phyloP scores from a whole-genome alignment of 2,888 invertebrate genomes.

The Hirtodrosophila cameraria region DNA sequence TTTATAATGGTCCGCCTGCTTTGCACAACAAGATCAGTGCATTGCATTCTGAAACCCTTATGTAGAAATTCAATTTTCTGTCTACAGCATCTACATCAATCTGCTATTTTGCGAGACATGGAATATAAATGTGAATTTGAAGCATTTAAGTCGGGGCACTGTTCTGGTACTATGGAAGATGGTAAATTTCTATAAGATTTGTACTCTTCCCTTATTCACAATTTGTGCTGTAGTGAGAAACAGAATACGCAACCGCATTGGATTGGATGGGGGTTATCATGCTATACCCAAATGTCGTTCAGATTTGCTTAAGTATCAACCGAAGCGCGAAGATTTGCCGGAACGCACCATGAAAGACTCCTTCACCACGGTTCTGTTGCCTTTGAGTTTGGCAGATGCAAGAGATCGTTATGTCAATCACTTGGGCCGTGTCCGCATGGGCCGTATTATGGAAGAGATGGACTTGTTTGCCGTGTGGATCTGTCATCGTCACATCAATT shows the following conservation, averaged over 20 bases:
- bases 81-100: not conserved
- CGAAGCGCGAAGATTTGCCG: constrained; percentile 86
- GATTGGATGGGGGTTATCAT: constrained; percentile 82
- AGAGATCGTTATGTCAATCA: constrained; percentile 88
- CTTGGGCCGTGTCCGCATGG: constrained; percentile 87
- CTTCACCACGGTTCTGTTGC: constrained; percentile 87
- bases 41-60: not conserved
- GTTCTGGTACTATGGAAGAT: constrained; percentile 56
- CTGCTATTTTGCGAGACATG: not conserved
- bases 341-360: constrained; percentile 88
- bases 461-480: constrained; percentile 92
- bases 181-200: constrained; percentile 24
- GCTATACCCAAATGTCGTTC: constrained; percentile 84
- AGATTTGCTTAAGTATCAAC: constrained; percentile 85
- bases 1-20: constrained; percentile 16
- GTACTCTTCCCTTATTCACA: not conserved
- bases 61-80: not conserved
- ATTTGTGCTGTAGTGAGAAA: constrained; percentile 48
- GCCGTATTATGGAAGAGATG: constrained; percentile 90
- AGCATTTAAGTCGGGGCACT: constrained; percentile 35
- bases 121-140: constrained; percentile 14
- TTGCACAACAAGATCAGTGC: not conserved
- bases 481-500: constrained; percentile 87
- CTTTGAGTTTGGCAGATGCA: constrained; percentile 86
- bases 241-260: constrained; percentile 73